Base-by-base conservation (phyloP, 2,888 invertebrate genomes). In the Trissolcus japonicus region DNA sequence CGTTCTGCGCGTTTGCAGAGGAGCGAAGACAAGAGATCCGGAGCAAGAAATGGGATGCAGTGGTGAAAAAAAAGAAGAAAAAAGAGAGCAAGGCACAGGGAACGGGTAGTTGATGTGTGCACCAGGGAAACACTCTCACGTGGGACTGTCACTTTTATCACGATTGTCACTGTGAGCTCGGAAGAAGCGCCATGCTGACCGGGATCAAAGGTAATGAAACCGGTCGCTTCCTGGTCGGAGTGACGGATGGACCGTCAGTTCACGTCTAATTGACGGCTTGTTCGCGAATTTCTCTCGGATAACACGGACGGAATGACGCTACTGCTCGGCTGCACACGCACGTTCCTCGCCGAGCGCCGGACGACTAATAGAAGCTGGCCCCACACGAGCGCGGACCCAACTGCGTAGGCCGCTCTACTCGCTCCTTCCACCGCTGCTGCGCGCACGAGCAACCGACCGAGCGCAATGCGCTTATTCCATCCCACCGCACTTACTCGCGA, bases 291-390 rank as follows among this genome's bases (percentile, higher is more conserved):
- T 14, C 43, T 21, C 41, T 51, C 71, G 76, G 53, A 61, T 29
- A 43, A 6, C 55, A 43, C 0, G 48, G 19, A 48, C 35, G 50
- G 17, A 19, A 53, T 54, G 62, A 53, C 68, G 48, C 19, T 68
- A 53, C 43, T 79, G 68, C 75, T 79, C 82, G 82, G 80, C 61
- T 74, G 54, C 83, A 82, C 86, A 87, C 86, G 78, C 78, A 80
- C 84, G 83, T 87, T 86, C 87, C 84, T 82, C 86, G 86, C 86
- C 87, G 87, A 87, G 85, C 86, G 86, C 86, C 84, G 86, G 87
- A 87, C 83, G 86, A 87, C 87, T 87, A 87, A 87, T 87, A 87
- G 86, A 87, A 87, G 83, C 86, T 86, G 86, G 82, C 83, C 78
- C 84, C 84, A 41, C 74, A 67, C 67, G 66, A 67, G 61, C 67